Base-by-base conservation (phyloP, 92 coral and sea anemone species). In the Metridium senile region DNA sequence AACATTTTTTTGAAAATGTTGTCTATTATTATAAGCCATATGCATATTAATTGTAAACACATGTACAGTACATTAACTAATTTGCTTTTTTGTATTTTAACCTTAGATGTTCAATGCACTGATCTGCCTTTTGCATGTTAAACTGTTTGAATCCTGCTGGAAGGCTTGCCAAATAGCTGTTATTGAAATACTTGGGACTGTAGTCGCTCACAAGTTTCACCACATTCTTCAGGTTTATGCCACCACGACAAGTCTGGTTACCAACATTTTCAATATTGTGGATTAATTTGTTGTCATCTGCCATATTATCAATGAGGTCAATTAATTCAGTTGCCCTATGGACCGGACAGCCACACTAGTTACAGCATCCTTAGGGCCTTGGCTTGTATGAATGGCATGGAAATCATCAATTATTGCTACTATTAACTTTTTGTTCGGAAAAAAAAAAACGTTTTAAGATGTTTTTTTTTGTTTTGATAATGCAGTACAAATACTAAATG, bases 291-390 rank as follows among this genome's bases (percentile, higher is more conserved):
- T 11, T 22, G 54, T 69, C 58, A 7, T 63, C 68, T 19, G 86
- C 80, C 13, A 29, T n/a, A 16, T 30, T 62, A n/a, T 25, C 39
- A 22, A 28, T 22, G 26, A 65, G 52, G 30, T 74, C 86, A 4
- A 82, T 28, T 19, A 81, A 8, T 49, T 81, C 80, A 2, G 86
- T 74, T 26, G 86, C 80, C 86, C 73, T 81, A 78, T 81, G 86
- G 35, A n/a, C n/a, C n/a, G n/a, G n/a, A 74, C 49, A n/a, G 74
- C 68, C 8, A 33, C 29, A 30, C 86, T 81, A 35, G 81, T 82
- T 7, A 74, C 61, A 51, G 70, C 31, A 0, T 18, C 43, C 45
- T 82, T 82, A n/a, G 86, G 81, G 30, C 73, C 86, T 17, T 74
- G 81, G 34, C 9, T 52, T 13, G 86, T 81, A 58, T 81, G 86